phyloP scores from a whole-genome alignment of 2,888 invertebrate genomes.

The Osedax frankpressi region DNA sequence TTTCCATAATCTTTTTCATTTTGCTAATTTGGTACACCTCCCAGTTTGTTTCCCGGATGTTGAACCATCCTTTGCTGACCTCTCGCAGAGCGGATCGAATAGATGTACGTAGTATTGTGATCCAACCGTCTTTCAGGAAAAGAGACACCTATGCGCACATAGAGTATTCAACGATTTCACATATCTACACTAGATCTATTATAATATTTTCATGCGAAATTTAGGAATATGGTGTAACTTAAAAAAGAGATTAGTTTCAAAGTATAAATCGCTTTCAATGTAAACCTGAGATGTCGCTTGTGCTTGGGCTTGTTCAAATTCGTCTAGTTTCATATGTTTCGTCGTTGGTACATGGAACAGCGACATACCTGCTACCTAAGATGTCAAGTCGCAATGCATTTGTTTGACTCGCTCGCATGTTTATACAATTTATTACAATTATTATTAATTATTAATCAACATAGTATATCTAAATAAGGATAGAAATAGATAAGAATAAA shows the following conservation, averaged over 20 bases:
- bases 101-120: slow-evolving; percentile 51
- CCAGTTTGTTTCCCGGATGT: slow-evolving; percentile 62
- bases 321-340: slow-evolving; percentile 56
- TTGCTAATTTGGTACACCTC: slow-evolving; percentile 66
- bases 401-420: no score
- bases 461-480: no score
- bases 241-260: not conserved
- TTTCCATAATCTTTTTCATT: slow-evolving; percentile 61
- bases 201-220: no score
- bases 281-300: slow-evolving; percentile 53
- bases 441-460: no score
- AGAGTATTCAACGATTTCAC: not conserved
- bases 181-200: not conserved
- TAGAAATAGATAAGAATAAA: no score
- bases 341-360: slow-evolving; percentile 56
- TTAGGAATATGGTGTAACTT: not conserved
- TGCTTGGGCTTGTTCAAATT: slow-evolving; percentile 59
- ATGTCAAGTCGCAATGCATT: not conserved
- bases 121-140: slow-evolving; percentile 45
- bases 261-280: not conserved
- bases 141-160: slow-evolving; percentile 30
- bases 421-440: no score
- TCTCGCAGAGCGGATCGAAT: slow-evolving; percentile 64
- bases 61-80: slow-evolving; percentile 74
- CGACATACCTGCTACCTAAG: slow-evolving; percentile 52